Evolutionary conservation across 2,888 invertebrate species (phyloP), one percentile per base, ranked within the genome.

Genomic region (Leucophenga montana): DNA sequence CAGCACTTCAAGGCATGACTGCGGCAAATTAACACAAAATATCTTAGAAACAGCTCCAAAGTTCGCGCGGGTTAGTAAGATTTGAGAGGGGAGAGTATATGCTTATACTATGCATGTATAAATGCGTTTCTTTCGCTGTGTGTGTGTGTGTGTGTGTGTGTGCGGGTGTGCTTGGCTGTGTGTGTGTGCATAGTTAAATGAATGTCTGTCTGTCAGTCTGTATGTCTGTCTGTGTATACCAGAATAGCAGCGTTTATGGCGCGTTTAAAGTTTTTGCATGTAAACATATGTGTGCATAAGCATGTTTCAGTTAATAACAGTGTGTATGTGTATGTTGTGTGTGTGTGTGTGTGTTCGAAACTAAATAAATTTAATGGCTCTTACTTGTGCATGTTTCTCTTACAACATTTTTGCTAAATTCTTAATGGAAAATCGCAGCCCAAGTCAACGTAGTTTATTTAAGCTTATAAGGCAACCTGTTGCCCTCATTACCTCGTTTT

Each of bases 21-120:
- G 77, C 71, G 73, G 82, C 82, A 84, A 83, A 81, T 81, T 82
- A 83, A 81, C 80, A 82, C 80, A 79, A 82, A 72, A 78, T 75
- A 78, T 82, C 82, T 64, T 64, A 20, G 61, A 57, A 22, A 18
- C 8, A 27, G 27, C 27, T 3, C 27, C 27, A 27, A 22, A 57
- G n/a, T 27, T 8, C 3, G 8, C 27, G 9, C 27, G 22, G 48
- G 16, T 48, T 0, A 16, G 5, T 5, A 0, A 4, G 5, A 13
- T 69, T n/a, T 31, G 5, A n/a, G 31, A 27, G 3, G 31, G n/a
- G 31, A 59, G 31, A 9, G 31, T 9, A 61, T 66, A 69, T n/a
- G n/a, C n/a, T n/a, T n/a, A n/a, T n/a, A n/a, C n/a, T n/a, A 27
- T 27, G 27, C 27, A 27, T n/a, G n/a, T n/a, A n/a, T n/a, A n/a